Percentiles rank a stretch among this genome's conserved stretches.
phyloP scores from a whole-genome alignment of 2,113 vertebrate species.

The Oxyura jamaicensis region DNA sequence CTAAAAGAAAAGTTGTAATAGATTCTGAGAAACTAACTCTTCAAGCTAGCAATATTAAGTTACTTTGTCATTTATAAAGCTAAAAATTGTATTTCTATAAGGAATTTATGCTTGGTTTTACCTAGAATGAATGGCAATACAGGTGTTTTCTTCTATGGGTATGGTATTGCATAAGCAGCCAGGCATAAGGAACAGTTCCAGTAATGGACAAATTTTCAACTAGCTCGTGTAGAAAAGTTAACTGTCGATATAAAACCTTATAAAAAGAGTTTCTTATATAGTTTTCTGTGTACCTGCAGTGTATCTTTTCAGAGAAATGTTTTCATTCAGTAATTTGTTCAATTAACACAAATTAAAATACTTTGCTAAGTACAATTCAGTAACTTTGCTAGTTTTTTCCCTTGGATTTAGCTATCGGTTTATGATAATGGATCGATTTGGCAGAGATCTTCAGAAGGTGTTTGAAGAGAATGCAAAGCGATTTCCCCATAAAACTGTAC shows the following conservation, averaged over 20 bases:
- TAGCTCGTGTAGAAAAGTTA: not conserved
- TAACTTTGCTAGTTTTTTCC: not conserved
- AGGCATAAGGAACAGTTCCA: not conserved
- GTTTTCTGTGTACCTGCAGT: not conserved
- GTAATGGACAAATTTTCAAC: not conserved
- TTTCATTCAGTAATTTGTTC: not conserved
- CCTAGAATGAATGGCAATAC: not conserved
- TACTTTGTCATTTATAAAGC: not conserved
- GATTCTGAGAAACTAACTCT: not conserved
- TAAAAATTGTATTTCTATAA: not conserved
- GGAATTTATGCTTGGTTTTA: not conserved
- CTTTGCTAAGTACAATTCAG: not conserved
- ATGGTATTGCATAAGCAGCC: not conserved
- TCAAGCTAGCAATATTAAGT: not conserved
- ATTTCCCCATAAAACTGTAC: conserved; percentile 90
- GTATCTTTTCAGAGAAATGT: not conserved
- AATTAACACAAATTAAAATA: not conserved
- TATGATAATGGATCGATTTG: conserved; percentile 97
- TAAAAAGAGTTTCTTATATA: not conserved
- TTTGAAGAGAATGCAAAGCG: conserved; percentile 86
- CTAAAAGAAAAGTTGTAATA: not conserved
- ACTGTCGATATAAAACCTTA: not conserved
- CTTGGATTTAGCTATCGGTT: conserved; percentile 88
- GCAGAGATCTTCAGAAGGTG: conserved; percentile 93
- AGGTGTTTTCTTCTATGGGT: not conserved